phyloP scores from a whole-genome alignment of 2,113 vertebrate genomes.

The Hepsetus odoe region DNA sequence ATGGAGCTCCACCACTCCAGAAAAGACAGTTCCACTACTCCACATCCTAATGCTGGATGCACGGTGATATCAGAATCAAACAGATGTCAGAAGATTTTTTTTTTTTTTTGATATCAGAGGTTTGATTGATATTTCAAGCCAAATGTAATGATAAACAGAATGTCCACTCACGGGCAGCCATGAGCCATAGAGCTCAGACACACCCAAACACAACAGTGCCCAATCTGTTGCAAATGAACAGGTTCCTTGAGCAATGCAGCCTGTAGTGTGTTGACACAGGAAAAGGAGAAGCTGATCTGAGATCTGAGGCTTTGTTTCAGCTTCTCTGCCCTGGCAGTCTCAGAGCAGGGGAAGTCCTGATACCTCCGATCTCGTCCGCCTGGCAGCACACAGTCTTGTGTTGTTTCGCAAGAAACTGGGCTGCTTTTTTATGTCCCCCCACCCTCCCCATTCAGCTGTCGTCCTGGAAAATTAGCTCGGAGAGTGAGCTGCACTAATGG shows the following conservation, averaged over 20 bases:
- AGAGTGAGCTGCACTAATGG: constrained; percentile 66
- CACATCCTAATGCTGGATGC: no score
- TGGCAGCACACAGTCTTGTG: constrained; percentile 30
- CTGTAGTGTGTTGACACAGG: not conserved
- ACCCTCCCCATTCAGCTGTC: constrained; percentile 45
- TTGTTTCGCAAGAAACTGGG: constrained; percentile 53
- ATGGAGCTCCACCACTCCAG: no score
- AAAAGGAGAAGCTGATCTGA: not conserved
- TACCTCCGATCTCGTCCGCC: not conserved
- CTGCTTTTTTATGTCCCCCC: constrained; percentile 48
- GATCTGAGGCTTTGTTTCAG: not conserved
- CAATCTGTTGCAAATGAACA: not conserved
- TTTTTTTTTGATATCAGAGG: no score
- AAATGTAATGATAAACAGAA: no score
- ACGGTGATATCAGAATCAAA: no score
- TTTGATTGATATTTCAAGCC: no score
- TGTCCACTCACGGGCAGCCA: not conserved
- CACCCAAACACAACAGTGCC: not conserved
- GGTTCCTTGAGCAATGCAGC: not conserved
- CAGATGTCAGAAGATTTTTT: no score
- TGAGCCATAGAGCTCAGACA: not conserved
- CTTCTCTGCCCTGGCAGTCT: not conserved
- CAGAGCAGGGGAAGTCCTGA: not conserved
- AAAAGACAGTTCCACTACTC: no score
- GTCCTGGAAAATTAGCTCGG: constrained; percentile 63